Evolutionary conservation across 1,140 invertebrate genomes (phyloP).

Genomic region (Zaprionus inermis): DNA sequence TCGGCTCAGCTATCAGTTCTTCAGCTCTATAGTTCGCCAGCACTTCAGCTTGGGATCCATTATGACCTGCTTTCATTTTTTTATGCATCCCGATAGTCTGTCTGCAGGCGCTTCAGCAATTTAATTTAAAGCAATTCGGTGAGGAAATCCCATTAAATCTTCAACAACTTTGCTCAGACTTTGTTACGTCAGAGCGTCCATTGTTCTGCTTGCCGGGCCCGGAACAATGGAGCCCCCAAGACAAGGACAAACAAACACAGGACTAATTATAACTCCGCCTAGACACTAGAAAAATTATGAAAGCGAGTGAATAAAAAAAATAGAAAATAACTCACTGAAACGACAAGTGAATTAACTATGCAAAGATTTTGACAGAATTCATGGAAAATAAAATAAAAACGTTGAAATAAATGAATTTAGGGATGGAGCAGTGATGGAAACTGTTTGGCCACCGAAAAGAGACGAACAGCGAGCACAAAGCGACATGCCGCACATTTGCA

Average conservation of each 20-base stretch:
- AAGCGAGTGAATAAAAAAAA: slow-evolving; percentile 21
- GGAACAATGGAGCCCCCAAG: slow-evolving; percentile 54
- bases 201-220: slow-evolving; percentile 39
- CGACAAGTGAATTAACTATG: slow-evolving; percentile 71
- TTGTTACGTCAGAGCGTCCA: slow-evolving; percentile 47
- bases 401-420: slow-evolving; percentile 29
- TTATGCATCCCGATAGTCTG: slow-evolving; percentile 15
- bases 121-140: slow-evolving; percentile 67
- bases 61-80: slow-evolving; percentile 35
- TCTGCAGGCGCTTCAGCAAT: slow-evolving; percentile 34
- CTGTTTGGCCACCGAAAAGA: slow-evolving; percentile 18
- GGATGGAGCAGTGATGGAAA: slow-evolving; percentile 2
- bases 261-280: slow-evolving; percentile 74
- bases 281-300: slow-evolving; percentile 58
- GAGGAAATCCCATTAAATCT: slow-evolving; percentile 71
- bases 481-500: slow-evolving; percentile 70
- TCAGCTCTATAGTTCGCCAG: not conserved
- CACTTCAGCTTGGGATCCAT: not conserved
- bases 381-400: slow-evolving; percentile 30
- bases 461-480: slow-evolving; percentile 58
- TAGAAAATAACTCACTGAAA: slow-evolving; percentile 21
- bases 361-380: slow-evolving; percentile 50
- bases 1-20: not conserved
- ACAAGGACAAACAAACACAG: slow-evolving; percentile 48
- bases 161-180: slow-evolving; percentile 57